Evolutionary conservation across 2,888 invertebrate genomes (phyloP), one percentile per base, ranked within the genome.

Genomic region (Siphonodentalium dalli): DNA sequence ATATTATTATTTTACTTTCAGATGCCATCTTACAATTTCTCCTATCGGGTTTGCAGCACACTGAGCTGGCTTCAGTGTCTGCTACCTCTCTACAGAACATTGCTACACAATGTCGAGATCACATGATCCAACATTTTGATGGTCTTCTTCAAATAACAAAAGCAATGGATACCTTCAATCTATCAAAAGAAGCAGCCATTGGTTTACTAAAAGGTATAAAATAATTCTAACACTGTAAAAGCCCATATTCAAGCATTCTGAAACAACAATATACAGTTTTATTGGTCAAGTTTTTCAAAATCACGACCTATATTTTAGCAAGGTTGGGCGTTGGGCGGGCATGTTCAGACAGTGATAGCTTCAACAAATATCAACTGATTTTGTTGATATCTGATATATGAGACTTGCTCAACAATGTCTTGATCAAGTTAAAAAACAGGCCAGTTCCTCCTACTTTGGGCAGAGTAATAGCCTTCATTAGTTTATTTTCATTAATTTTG

Each of bases 61-160:
- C 74, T 7, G 62, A 55, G 13, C 68, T 78, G 53, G 78, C 79
- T 4, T 74, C 87, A 15, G 89, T 90, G 0, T 91, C 95, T 1
- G 93, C 95, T 9, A 87, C 87, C 11, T 89, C 95, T 0, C 78
- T 97, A 43, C 91, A 93, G 82, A 90, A 87, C 72, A 90, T 96
- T 63, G 94, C 95, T 80, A 86, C 88, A 44, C 87, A 89, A 15
- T 94, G 94, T 75, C 87, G 89, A 37, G 84, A 86, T 47, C 89
- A 90, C 71, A 92, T 94, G 88, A 85, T 87, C 56, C 86, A 87
- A 57, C 87, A 90, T 72, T 94, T 95, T 78, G 83, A 87, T 7
- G 86, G 85, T 44, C 89, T 90, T 1, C 81, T 94, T 44, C 75
- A 78, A 51, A 78, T 80, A 27, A 74, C 77, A 11, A 68, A 75